Percentiles rank a stretch among this genome's conserved stretches.
Evolutionary conservation across 2,797 vertebrate species (phyloP).

Genomic region (Rhinoraja longicauda): DNA sequence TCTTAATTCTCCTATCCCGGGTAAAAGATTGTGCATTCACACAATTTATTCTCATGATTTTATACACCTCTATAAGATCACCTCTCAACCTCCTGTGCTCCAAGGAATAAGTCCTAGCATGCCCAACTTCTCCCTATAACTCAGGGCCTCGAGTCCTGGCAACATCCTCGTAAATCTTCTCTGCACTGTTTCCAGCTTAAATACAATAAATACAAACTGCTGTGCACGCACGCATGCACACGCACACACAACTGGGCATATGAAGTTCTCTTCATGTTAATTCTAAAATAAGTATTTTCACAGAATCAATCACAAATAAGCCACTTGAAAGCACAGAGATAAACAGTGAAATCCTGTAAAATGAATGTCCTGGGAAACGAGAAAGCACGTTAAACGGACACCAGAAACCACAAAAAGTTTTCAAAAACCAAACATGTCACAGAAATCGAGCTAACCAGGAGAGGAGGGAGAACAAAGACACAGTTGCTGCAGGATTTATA

Average conservation of each 20-base stretch:
- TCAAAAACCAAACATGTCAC: not conserved
- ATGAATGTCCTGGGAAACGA: not conserved
- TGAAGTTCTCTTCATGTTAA: not conserved
- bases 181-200: too few species aligned
- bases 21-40: too few species aligned
- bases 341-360: not conserved
- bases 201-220: too few species aligned
- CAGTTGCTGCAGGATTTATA: slow-evolving; percentile 1
- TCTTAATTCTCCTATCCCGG: too few species aligned
- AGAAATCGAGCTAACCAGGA: not conserved
- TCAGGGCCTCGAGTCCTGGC: too few species aligned
- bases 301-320: not conserved
- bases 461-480: not conserved
- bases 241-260: not conserved
- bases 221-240: too few species aligned
- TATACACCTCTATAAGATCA: too few species aligned
- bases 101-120: too few species aligned
- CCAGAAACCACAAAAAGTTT: not conserved
- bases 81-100: too few species aligned
- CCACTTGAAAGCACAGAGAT: not conserved
- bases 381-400: not conserved
- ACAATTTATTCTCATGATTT: too few species aligned
- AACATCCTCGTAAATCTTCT: too few species aligned
- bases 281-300: slow-evolving; percentile 21
- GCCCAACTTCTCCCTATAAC: too few species aligned